Evolutionary conservation across 2,888 invertebrate species (phyloP), one percentile per base, ranked within the genome.

Genomic region (Clepsis dumicolana): DNA sequence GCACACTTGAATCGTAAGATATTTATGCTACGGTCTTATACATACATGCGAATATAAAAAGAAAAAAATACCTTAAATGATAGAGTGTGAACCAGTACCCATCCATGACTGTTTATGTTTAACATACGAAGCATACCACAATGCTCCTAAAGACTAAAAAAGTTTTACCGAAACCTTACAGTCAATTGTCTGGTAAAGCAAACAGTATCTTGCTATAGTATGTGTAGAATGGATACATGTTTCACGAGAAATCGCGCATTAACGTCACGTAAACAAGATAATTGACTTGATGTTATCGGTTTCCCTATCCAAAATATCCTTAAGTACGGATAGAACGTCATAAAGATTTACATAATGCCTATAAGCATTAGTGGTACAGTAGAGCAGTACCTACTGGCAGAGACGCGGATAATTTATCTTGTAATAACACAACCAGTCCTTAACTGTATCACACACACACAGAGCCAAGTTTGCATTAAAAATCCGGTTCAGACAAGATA

Each of bases 401-500:
- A 21, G 48, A 48, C 48, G 21, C 4, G 3, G 12, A 48, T 48
- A 18, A 21, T 48, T 18, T 48, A 21, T 48, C 48, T 21, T 21
- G 5, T 48, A 48, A 48, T 48, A 48, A 5, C 2, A 21, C 21
- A 21, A 21, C 48, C 48, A 21, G 48, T 48, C 48, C 12, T 21
- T 48, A 48, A 48, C 21, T 48, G 48, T 48, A 48, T 10, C 48
- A 48, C 48, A 1, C 25, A 59, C n/a, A 21, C 52, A 65, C 25
- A 44, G 44, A 44, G 44, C 32, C 25, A n/a, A 24, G 10, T 50
- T 38, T 56, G 16, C 35, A 63, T 41, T 38, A 62, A 48, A 62
- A 25, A 59, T 59, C 68, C 64, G 63, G 68, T 64, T 44, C 53
- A 56, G 8, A 56, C 62, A 25, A 50, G 57, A 53, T 53, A 63